Conservation (phyloP, 2,113 vertebrate genomes). For the Herpetotheres cachinnans region DNA sequence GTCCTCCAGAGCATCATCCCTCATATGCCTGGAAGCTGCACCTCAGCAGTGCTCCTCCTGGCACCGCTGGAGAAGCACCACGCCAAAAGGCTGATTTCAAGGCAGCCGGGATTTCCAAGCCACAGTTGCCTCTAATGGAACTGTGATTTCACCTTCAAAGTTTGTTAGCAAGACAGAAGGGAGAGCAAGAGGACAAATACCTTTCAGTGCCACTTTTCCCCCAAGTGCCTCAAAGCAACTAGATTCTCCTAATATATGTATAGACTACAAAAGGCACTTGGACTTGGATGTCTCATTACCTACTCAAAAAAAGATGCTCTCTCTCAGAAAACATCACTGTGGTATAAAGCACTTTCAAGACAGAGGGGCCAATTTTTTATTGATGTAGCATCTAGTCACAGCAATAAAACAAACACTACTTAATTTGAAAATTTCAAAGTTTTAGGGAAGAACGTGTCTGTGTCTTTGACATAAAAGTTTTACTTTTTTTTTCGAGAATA, state of each 20-base stretch:
- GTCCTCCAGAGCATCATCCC: not conserved
- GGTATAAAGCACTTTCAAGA: not conserved
- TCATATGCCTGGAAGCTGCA: not conserved
- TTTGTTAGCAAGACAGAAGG: not conserved
- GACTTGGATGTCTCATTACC: not conserved
- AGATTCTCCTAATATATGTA: not conserved
- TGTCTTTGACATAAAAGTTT: not conserved
- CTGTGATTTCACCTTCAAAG: not conserved
- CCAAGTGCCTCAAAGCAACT: not conserved
- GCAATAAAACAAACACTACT: not conserved
- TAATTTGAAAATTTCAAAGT: not conserved
- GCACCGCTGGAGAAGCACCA: accelerated
- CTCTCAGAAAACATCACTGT: not conserved
- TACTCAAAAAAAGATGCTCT: not conserved
- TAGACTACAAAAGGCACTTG: not conserved
- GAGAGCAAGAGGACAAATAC: not conserved
- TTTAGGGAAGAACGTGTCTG: not conserved
- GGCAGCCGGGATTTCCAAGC: not conserved
- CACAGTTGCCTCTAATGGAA: not conserved
- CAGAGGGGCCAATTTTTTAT: not conserved
- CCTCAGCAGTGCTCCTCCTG: not conserved
- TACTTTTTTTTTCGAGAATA: not conserved
- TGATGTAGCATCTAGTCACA: not conserved
- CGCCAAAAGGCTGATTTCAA: not conserved
- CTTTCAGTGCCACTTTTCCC: not conserved